Evolutionary conservation across 2,888 invertebrate species (phyloP), one percentile per base, ranked within the genome.

Genomic region (Ischnura elegans): DNA sequence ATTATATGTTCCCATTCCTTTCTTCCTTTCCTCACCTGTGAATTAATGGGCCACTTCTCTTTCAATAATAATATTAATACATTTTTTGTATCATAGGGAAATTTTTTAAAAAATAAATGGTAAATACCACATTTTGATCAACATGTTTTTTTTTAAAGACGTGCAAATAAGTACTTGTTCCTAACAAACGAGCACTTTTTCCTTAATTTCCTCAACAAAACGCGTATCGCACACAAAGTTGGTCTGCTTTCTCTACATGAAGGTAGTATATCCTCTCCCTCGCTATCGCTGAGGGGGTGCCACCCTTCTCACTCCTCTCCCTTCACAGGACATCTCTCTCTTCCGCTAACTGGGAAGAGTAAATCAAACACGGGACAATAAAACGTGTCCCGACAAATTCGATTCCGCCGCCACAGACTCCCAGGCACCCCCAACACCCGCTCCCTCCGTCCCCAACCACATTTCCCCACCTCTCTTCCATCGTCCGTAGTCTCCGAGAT

Each of bases 361-460:
- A 90, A 90, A 90, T 90, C 90, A 90, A 90, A 90, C 90, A 90
- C 61, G 55, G 61, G 61, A 90, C 61, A 90, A 90, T 90, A 61
- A 90, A 90, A 90, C 90, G 90, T 90, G 90, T 90, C 90, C 66
- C 90, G n/a, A 43, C 42, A 90, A 90, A 90, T 90, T 90, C 90
- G 90, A 90, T 90, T 90, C 61, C 66, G 61, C 90, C 90, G 42
- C 1, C 25, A 51, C 21, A 29, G 76, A 76, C 76, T 76, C 76
- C 76, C 21, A 13, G 47, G 51, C n/a, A 46, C 29, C 51, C 51
- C 51, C 87, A 29, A n/a, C 51, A 4, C 51, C 5, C 2, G 29
- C 36, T 16, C n/a, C 86, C 45, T 13, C 45, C 46, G 2, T n/a
- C 46, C 45, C 45, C 0, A 19, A 19, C 2, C 8, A 5, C 85